Evolutionary conservation across 1,140 invertebrate species (phyloP), one percentile per base, ranked within the genome.

Genomic region (Drosophila persimilis): DNA sequence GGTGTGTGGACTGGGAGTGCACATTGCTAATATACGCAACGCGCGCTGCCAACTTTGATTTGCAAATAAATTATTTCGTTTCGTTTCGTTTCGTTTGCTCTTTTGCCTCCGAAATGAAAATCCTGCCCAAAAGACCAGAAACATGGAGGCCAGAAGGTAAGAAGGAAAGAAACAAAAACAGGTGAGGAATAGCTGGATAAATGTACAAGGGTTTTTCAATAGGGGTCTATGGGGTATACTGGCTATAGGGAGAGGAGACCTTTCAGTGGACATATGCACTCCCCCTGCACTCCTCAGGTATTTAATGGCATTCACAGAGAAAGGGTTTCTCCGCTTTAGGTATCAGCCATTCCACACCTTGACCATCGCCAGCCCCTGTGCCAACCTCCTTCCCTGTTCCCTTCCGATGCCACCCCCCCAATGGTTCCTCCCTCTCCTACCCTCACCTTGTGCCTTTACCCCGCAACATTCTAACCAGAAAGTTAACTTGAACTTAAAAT

Each of bases 401-500:
- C 22, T 20, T 13, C 3, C 52, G 17, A 22, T 17, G 17, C 44
- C 44, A 13, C 20, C 20, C 20, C 11, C 1, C 44, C 51, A 15
- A 26, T 26, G 5, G 5, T 26, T 26, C 24, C 24, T 17, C 17
- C 24, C 24, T 24, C 22, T 6, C 39, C 8, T n/a, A 24, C 22
- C 22, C 22, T 24, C 24, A 2, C 29, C 22, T 24, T 29, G 1
- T 17, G 53, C 39, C 35, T 24, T 53, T 57, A 65, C 58, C 65
- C 63, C 66, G 51, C 77, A 57, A 74, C 56, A 61, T 59, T 67
- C 81, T 88, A 86, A 88, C 81, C 78, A 83, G 57, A 86, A 88
- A 86, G 81, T 86, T 86, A 86, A 83, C 74, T 86, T 83, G 74
- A 86, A 86, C 83, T 86, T 86, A 86, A 86, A 86, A 86, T 86